Evolutionary conservation across 2,888 invertebrate genomes (phyloP).

Genomic region (Noctuana brunneofusca): DNA sequence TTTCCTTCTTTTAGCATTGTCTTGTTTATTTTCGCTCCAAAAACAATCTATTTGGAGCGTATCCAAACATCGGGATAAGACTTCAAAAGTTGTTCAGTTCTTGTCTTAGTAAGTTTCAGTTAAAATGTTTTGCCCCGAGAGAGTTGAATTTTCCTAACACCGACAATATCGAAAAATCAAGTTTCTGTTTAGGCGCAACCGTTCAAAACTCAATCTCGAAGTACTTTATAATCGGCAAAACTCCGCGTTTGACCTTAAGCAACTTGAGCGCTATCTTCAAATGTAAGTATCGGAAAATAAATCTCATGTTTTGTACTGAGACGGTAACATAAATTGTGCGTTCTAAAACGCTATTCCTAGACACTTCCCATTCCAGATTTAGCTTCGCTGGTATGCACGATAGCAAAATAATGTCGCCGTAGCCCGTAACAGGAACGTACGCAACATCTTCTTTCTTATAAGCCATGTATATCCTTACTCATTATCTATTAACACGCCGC

Average conservation of each 20-base stretch:
- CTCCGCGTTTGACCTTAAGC: slow-evolving; percentile 58
- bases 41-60: slow-evolving; percentile 33
- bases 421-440: slow-evolving; percentile 63
- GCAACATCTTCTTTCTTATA: slow-evolving; percentile 67
- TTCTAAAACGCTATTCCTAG: slow-evolving; percentile 61
- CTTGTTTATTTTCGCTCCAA: slow-evolving; percentile 28
- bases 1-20: slow-evolving; percentile 18
- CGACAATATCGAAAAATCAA: slow-evolving; percentile 45
- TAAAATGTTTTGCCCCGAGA: slow-evolving; percentile 33
- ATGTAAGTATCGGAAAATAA: slow-evolving; percentile 60
- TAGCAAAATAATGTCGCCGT: slow-evolving; percentile 69
- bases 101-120: slow-evolving; percentile 35
- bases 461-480: slow-evolving; percentile 62
- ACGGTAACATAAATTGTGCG: slow-evolving; percentile 68
- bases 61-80: slow-evolving; percentile 35
- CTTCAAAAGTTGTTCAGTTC: slow-evolving; percentile 34
- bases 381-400: slow-evolving; percentile 57
- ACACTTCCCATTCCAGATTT: slow-evolving; percentile 64
- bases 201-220: slow-evolving; percentile 55
- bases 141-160: slow-evolving; percentile 30
- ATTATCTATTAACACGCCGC: slow-evolving; percentile 77
- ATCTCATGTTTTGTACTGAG: slow-evolving; percentile 66
- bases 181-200: slow-evolving; percentile 46
- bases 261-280: slow-evolving; percentile 56
- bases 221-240: slow-evolving; percentile 55